Percentiles rank a stretch among this genome's conserved stretches.
These are phyloP conservation scores for Suncus etruscus DNA, from an alignment of 2,113 vertebrate genomes.

Conservation along the genomic window DNA sequence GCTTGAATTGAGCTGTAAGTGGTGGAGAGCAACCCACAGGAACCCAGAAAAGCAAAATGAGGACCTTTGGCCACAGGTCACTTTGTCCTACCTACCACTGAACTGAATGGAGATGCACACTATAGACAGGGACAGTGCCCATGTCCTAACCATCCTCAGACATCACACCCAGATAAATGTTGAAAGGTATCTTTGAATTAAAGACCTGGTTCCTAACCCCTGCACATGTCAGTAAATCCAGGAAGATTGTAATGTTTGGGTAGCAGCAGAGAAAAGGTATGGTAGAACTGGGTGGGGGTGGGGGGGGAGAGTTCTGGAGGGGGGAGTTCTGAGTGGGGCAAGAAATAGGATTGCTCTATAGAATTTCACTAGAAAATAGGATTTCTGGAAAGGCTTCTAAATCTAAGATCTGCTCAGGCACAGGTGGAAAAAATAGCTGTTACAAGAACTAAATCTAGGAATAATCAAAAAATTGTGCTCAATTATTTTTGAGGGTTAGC, in stretches of 20 bases:
- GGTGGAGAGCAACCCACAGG: neutral
- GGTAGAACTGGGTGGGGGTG: neutral
- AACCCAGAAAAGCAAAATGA: neutral
- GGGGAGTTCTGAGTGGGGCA: neutral
- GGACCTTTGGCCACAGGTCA: neutral
- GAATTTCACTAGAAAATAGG: neutral
- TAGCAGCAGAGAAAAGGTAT: neutral
- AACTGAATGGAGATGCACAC: neutral
- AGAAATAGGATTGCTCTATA: neutral
- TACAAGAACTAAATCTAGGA: constrained; percentile 79
- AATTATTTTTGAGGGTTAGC: constrained; percentile 88
- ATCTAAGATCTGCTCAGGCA: constrained; percentile 41
- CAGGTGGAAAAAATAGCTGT: constrained; percentile 75
- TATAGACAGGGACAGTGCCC: neutral
- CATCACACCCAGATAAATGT: neutral
- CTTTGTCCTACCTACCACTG: neutral
- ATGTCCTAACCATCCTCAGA: neutral
- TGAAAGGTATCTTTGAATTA: neutral
- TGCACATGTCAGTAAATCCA: neutral
- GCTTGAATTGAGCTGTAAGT: constrained; percentile 52
- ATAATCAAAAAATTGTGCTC: constrained; percentile 84
- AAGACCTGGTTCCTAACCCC: neutral
- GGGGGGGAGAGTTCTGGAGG: neutral
- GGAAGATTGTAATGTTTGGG: neutral
- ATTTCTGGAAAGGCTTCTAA: constrained; percentile 15